A percentile compares a stretch with the other conserved stretches of the same genome.
Evolutionary conservation across 1,140 invertebrate species (phyloP).

Genomic region (Cherax quadricarinatus): DNA sequence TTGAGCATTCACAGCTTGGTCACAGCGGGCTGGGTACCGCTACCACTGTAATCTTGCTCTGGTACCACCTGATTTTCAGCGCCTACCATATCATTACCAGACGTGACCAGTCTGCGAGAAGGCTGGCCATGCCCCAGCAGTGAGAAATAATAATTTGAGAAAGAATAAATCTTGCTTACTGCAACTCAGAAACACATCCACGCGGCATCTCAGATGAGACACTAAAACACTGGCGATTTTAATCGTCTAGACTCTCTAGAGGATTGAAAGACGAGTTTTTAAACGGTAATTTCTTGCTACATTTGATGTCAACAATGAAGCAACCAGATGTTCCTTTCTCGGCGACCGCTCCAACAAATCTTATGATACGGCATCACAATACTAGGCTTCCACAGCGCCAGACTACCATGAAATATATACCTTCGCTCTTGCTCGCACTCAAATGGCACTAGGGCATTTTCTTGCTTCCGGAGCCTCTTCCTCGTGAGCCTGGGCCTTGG

Average conservation of each 20-base stretch:
- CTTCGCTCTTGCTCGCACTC: neutral
- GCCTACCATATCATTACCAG: conserved; percentile 36
- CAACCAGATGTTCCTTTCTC: neutral
- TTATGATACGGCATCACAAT: conserved; percentile 10
- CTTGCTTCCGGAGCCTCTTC: neutral
- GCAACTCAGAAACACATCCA: neutral
- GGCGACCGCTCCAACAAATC: neutral
- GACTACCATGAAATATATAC: neutral
- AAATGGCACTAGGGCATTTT: too few relatives aligned
- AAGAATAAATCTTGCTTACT: neutral
- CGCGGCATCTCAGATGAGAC: neutral
- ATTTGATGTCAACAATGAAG: too few relatives aligned
- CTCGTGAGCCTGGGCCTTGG: neutral
- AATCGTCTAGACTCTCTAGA: too few relatives aligned
- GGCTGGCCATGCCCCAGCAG: neutral
- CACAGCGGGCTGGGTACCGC: conserved; percentile 41
- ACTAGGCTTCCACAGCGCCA: neutral
- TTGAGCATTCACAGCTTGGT: conserved; percentile 11
- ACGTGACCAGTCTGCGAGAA: conserved; percentile 35
- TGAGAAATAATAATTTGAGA: neutral
- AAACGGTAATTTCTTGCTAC: too few relatives aligned
- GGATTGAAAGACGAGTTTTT: too few relatives aligned
- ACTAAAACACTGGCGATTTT: neutral
- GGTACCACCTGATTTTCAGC: conserved; percentile 37
- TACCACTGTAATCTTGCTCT: conserved; percentile 35